These are phyloP conservation scores for Trachelus stipa DNA, from an alignment of 2,888 invertebrate species.

Conservation along the genomic window DNA sequence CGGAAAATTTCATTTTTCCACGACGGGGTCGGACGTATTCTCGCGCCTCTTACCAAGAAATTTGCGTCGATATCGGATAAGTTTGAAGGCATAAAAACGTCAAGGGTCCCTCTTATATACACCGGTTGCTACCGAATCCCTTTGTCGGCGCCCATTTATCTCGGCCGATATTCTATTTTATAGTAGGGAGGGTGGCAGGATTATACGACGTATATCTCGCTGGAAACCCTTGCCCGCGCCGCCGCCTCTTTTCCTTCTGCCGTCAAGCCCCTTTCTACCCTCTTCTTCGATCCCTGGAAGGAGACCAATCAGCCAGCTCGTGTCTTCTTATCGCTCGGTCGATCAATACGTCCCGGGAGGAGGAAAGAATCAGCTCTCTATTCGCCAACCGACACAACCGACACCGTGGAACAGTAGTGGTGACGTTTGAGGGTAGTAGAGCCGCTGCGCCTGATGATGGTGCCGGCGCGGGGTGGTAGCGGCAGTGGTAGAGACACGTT, in stretches of 20 bases:
- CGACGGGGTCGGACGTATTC: neutral
- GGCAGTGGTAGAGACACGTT: slow-evolving; percentile 48
- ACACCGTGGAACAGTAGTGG: slow-evolving; percentile 18
- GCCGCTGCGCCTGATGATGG: slow-evolving; percentile 14
- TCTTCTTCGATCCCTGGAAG: slow-evolving; percentile 36
- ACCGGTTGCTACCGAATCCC: slow-evolving; percentile 24
- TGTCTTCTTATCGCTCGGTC: slow-evolving; percentile 61
- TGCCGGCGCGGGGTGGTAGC: slow-evolving; percentile 17
- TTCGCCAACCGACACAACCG: slow-evolving; percentile 48
- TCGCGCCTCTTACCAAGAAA: slow-evolving; percentile 1
- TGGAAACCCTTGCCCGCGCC: slow-evolving; percentile 25
- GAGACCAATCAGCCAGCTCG: slow-evolving; percentile 59
- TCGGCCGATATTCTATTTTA: slow-evolving; percentile 25
- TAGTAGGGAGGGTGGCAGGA: slow-evolving; percentile 22
- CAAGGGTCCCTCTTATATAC: slow-evolving; percentile 9
- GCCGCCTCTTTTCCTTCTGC: neutral
- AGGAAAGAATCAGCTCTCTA: slow-evolving; percentile 59
- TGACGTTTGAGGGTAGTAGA: slow-evolving; percentile 1
- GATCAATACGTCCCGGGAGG: slow-evolving; percentile 64
- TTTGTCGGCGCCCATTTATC: slow-evolving; percentile 25
- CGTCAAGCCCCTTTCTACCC: neutral
- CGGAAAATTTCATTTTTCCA: neutral
- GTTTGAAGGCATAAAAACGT: slow-evolving; percentile 8
- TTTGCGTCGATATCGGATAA: slow-evolving; percentile 9
- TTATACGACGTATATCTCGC: slow-evolving; percentile 25